These are phyloP conservation scores for Saccostrea glomerata DNA, from an alignment of 1,140 invertebrate genomes.

Conservation along the genomic window DNA sequence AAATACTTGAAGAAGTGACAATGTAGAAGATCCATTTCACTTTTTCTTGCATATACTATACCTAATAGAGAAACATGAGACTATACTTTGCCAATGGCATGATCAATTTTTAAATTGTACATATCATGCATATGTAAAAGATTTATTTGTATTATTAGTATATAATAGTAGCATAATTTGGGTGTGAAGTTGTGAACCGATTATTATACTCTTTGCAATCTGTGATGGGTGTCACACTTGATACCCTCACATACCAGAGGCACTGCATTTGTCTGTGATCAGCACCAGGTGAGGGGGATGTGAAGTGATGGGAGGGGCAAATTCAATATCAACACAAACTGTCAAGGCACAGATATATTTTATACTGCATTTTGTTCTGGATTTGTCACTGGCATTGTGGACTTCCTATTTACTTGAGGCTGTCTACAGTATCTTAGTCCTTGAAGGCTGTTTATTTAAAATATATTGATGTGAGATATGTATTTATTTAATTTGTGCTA, in stretches of 20 bases:
- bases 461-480: neutral
- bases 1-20: neutral
- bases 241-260: slow-evolving; percentile 38
- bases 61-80: no score
- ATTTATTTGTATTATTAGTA: neutral
- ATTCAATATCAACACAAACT: neutral
- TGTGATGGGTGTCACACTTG: slow-evolving; percentile 15
- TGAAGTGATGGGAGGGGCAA: slow-evolving; percentile 35
- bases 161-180: neutral
- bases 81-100: neutral
- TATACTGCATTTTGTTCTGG: neutral
- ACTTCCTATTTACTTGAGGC: neutral
- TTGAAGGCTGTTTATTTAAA: neutral
- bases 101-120: neutral
- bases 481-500: slow-evolving; percentile 5
- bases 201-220: slow-evolving; percentile 30
- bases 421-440: neutral
- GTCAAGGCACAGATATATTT: neutral
- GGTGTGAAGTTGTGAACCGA: neutral
- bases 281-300: slow-evolving; percentile 15
- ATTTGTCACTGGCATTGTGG: slow-evolving; percentile 26
- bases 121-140: no score
- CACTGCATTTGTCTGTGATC: slow-evolving; percentile 39
- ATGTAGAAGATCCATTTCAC: neutral
- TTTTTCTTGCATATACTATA: neutral